phyloP scores from a whole-genome alignment of 2,797 vertebrate genomes.

The Squalus acanthias region DNA sequence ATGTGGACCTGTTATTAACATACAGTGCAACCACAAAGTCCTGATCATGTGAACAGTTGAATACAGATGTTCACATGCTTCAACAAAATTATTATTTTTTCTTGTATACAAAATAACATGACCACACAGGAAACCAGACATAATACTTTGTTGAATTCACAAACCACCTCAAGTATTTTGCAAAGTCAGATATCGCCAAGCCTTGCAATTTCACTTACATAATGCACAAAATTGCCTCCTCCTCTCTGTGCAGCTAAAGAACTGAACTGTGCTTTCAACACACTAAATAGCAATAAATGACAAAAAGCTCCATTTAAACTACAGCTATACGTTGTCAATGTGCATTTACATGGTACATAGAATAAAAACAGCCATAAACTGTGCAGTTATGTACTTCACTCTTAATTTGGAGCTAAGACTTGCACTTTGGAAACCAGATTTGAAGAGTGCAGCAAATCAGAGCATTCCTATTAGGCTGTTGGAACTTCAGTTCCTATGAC shows the following conservation, averaged over 20 bases:
- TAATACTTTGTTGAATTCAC: neutral
- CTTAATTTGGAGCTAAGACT: neutral
- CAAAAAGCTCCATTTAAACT: neutral
- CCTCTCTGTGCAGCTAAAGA: neutral
- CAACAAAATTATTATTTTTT: neutral
- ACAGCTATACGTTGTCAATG: no score
- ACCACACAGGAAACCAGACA: neutral
- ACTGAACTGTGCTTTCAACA: neutral
- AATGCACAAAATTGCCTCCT: neutral
- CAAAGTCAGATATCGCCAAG: neutral
- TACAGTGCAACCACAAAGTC: neutral
- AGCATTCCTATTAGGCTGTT: neutral
- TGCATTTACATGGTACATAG: neutral
- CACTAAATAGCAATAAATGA: neutral
- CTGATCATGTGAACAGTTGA: neutral
- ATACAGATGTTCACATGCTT: neutral
- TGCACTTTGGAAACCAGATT: neutral
- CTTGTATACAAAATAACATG: neutral
- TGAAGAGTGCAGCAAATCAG: neutral
- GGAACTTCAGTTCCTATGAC: neutral
- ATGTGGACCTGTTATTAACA: neutral
- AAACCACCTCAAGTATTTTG: neutral
- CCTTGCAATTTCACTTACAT: neutral
- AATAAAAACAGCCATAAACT: neutral
- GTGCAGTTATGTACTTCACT: neutral